Evolutionary conservation across 2,113 vertebrate species (phyloP).

Genomic region (Python bivittatus): DNA sequence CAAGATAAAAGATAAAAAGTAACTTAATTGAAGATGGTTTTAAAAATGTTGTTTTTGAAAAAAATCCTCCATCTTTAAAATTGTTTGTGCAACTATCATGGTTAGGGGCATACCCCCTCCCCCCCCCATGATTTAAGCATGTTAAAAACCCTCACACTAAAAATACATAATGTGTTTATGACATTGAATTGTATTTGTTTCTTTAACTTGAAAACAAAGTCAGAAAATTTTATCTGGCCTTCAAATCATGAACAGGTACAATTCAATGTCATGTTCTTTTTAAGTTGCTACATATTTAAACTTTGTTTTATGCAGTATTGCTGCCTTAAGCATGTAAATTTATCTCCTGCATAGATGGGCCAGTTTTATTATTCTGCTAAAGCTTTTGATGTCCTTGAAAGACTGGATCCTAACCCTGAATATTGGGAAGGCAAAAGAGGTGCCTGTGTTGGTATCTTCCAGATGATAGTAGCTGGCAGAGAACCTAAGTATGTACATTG

Average conservation of each 20-base stretch:
- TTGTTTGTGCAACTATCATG: neutral
- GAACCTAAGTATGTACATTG: constrained; percentile 86
- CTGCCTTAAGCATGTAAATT: neutral
- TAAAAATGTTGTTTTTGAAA: neutral
- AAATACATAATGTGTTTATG: fast-evolving
- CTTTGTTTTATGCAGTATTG: neutral
- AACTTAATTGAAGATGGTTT: neutral
- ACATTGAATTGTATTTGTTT: constrained; percentile 5
- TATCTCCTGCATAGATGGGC: constrained; percentile 84
- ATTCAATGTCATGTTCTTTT: neutral
- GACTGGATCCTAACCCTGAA: constrained; percentile 88
- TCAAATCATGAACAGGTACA: neutral
- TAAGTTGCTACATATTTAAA: neutral
- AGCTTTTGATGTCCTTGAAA: constrained; percentile 93
- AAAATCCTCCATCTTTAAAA: neutral
- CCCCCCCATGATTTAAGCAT: neutral
- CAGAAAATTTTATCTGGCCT: neutral
- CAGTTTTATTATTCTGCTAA: constrained; percentile 97
- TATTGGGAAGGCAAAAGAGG: constrained; percentile 98
- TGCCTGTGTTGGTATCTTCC: constrained; percentile 95
- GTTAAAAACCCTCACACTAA: neutral
- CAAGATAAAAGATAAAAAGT: neutral
- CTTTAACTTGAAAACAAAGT: constrained; percentile 12
- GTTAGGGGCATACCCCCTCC: neutral
- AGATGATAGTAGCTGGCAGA: constrained; percentile 92